phyloP scores from a whole-genome alignment of 2,888 invertebrate species.

The Tipula helvola region DNA sequence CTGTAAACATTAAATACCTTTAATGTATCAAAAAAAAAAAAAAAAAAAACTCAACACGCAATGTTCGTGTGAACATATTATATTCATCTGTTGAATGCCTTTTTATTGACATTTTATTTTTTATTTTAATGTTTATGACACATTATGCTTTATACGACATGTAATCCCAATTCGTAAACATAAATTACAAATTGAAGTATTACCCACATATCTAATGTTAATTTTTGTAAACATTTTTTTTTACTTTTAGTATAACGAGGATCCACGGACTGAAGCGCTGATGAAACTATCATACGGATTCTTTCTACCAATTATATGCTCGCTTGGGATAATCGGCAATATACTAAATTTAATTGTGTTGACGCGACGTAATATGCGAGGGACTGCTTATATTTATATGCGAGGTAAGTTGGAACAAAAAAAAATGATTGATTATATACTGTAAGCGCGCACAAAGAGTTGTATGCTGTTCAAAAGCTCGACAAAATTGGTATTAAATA shows the following conservation, averaged over 20 bases:
- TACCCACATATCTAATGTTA: not conserved
- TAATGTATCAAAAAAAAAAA: too few relatives aligned
- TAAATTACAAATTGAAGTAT: not conserved
- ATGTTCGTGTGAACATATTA: not conserved
- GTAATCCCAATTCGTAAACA: too few relatives aligned
- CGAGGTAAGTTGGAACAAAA: constrained; percentile 43
- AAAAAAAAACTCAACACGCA: too few relatives aligned
- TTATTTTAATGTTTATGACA: not conserved
- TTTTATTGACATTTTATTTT: not conserved
- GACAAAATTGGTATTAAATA: not conserved
- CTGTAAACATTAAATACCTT: too few relatives aligned
- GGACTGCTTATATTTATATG: constrained; percentile 70
- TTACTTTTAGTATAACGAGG: constrained; percentile 31
- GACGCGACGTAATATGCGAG: constrained; percentile 62
- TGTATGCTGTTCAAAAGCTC: not conserved
- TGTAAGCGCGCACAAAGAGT: not conserved
- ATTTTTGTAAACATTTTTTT: not conserved
- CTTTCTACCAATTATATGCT: constrained; percentile 54
- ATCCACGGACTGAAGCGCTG: constrained; percentile 45
- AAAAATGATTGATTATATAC: not conserved
- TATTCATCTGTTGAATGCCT: not conserved
- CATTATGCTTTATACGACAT: not conserved
- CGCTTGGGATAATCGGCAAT: constrained; percentile 63
- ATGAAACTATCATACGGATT: constrained; percentile 52
- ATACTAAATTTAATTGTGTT: constrained; percentile 65